A percentile compares a stretch with the other conserved stretches of the same genome.
Conservation (phyloP, 2,113 vertebrate species). For the Callocephalon fimbriatum region DNA sequence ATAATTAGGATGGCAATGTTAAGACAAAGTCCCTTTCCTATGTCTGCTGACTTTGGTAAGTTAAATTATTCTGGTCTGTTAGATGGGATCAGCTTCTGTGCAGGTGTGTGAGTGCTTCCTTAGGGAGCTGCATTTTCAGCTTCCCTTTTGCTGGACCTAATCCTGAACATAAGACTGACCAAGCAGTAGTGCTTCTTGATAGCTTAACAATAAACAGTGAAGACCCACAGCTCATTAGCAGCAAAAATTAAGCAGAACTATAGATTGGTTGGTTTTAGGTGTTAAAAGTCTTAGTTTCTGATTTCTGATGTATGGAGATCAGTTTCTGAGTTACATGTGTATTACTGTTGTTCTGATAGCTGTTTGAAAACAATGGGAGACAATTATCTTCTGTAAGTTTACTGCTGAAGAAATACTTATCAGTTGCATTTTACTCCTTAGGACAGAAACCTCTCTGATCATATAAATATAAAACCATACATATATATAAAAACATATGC, state of each 20-base stretch:
- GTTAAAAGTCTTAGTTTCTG: background rate
- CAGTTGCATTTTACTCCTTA: background rate
- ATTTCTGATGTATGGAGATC: fast-evolving
- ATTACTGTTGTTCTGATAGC: background rate
- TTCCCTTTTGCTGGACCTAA: background rate
- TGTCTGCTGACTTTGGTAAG: background rate
- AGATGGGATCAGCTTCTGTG: background rate
- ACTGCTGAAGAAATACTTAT: background rate
- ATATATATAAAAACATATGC: background rate
- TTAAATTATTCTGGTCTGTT: background rate
- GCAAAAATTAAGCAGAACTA: background rate
- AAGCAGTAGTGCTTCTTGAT: background rate
- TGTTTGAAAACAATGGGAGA: background rate
- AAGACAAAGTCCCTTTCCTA: background rate
- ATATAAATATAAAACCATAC: background rate
- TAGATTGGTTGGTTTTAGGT: background rate
- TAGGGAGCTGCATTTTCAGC: background rate
- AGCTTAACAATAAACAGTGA: background rate
- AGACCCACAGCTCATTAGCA: background rate
- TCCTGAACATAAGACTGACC: background rate
- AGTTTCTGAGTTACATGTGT: background rate
- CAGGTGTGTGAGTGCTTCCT: background rate
- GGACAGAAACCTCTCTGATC: background rate
- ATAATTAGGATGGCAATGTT: background rate
- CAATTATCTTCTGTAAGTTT: background rate